phyloP scores from a whole-genome alignment of 2,113 vertebrate species.

The Tyto alba region DNA sequence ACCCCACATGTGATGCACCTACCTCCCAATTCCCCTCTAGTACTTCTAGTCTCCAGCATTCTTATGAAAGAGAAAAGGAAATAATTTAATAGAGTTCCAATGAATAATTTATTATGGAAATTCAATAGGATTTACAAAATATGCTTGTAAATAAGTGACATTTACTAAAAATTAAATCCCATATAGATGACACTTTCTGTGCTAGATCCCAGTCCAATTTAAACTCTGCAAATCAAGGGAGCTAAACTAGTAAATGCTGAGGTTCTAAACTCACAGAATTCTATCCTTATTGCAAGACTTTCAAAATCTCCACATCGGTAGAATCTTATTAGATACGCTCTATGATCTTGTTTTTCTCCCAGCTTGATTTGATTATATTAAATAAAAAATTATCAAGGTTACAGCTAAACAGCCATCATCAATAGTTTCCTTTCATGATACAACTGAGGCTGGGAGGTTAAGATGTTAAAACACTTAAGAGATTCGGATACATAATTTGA shows the following conservation, averaged over 20 bases:
- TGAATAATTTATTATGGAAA: not conserved
- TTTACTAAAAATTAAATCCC: not conserved
- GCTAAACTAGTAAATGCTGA: not conserved
- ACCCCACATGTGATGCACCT: fast-evolving
- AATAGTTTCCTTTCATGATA: not conserved
- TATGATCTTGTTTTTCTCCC: not conserved
- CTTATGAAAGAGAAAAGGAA: not conserved
- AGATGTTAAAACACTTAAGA: not conserved
- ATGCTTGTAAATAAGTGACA: not conserved
- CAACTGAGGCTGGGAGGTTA: not conserved
- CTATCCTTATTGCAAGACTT: not conserved
- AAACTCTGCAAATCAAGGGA: not conserved
- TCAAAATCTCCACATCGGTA: not conserved
- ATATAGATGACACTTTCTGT: not conserved
- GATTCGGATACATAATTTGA: not conserved
- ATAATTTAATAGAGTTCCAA: not conserved
- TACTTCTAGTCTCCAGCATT: not conserved
- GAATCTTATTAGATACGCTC: not conserved
- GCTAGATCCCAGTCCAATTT: not conserved
- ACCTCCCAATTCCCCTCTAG: not conserved
- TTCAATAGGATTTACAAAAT: not conserved
- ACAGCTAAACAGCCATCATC: not conserved
- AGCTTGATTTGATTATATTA: not conserved
- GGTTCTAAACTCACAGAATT: not conserved
- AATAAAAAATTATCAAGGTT: not conserved